Conservation (phyloP, 2,888 invertebrate genomes). For the Cantharis nigra region DNA sequence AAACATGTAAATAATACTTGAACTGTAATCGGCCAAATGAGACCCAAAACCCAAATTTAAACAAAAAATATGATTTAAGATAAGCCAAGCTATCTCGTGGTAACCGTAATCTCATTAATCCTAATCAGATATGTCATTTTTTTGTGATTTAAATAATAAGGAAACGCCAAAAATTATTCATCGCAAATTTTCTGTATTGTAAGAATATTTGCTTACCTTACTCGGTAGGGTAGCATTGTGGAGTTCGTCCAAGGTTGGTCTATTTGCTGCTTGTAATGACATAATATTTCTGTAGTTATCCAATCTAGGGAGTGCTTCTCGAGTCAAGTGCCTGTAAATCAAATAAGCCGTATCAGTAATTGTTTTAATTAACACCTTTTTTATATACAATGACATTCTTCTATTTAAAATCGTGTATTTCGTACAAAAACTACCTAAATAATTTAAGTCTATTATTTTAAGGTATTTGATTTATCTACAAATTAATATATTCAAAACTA, state of each 20-base stretch:
- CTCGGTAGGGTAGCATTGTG: constrained; percentile 81
- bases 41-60: too few relatives aligned
- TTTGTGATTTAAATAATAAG: not conserved
- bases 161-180: not conserved
- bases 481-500: too few relatives aligned
- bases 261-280: constrained; percentile 84
- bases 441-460: not conserved
- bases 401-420: not conserved
- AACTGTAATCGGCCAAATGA: too few relatives aligned
- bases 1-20: too few relatives aligned
- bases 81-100: too few relatives aligned
- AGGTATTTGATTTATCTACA: not conserved
- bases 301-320: constrained; percentile 83
- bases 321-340: constrained; percentile 73
- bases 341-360: constrained; percentile 16
- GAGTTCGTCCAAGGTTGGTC: constrained; percentile 87
- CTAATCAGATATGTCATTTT: not conserved
- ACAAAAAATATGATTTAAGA: too few relatives aligned
- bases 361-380: not conserved
- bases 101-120: too few relatives aligned
- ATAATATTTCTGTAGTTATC: constrained; percentile 90
- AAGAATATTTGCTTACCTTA: constrained; percentile 64
- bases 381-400: not conserved
- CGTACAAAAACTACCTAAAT: not conserved
- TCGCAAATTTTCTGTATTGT: not conserved